phyloP scores from a whole-genome alignment of 1,140 invertebrate genomes.

The Cephus cinctus region DNA sequence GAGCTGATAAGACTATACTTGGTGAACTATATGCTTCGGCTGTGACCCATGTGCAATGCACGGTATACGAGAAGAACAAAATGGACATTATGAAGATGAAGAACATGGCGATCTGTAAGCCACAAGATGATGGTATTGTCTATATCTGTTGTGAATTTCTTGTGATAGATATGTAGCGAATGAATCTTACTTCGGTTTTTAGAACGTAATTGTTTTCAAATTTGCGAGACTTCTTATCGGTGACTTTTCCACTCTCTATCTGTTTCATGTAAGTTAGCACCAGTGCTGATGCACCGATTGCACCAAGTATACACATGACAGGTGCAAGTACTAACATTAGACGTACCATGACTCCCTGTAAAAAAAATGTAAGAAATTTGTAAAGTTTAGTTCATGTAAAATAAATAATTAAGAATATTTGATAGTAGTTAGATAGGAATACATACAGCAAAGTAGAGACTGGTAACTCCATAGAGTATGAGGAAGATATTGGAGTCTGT shows the following conservation, averaged over 20 bases:
- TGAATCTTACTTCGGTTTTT: slow-evolving; percentile 73
- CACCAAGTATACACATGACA: slow-evolving; percentile 96
- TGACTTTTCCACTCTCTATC: slow-evolving; percentile 61
- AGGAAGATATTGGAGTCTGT: slow-evolving; percentile 97
- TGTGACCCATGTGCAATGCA: slow-evolving; percentile 99
- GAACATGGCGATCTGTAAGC: slow-evolving; percentile 72
- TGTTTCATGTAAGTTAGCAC: slow-evolving; percentile 91
- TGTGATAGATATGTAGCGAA: too few species aligned
- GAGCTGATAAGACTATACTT: slow-evolving; percentile 94
- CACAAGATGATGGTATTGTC: too few species aligned
- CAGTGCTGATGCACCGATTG: slow-evolving; percentile 89
- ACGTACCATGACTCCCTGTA: slow-evolving; percentile 95
- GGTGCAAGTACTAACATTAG: slow-evolving; percentile 96
- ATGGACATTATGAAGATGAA: slow-evolving; percentile 84
- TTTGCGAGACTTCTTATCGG: slow-evolving; percentile 68
- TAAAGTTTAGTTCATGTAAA: slow-evolving; percentile 11
- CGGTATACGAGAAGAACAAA: slow-evolving; percentile 88
- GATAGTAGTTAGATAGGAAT: slow-evolving; percentile 6
- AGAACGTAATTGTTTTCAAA: slow-evolving; percentile 82
- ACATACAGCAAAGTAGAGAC: slow-evolving; percentile 96
- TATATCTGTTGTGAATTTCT: too few species aligned
- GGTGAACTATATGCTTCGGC: slow-evolving; percentile 97
- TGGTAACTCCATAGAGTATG: slow-evolving; percentile 94
- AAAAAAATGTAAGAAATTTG: slow-evolving; percentile 20
- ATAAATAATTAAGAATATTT: slow-evolving; percentile 6